Percentiles rank a stretch among this genome's conserved stretches.
These are phyloP conservation scores for Chionodraco myersi DNA, from an alignment of 2,113 vertebrate species.

Conservation along the genomic window DNA sequence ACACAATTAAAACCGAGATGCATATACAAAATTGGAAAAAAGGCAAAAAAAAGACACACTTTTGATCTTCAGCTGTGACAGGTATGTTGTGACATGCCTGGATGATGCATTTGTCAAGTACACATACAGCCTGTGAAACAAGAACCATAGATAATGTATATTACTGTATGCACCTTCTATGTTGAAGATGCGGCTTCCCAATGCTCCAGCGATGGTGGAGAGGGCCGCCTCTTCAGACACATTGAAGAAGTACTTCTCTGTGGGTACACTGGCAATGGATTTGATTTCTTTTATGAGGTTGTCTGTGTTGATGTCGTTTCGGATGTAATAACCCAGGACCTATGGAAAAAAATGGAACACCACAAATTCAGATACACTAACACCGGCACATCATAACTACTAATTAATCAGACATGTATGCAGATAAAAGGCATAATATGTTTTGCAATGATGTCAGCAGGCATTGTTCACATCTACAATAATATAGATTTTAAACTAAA, in stretches of 20 bases:
- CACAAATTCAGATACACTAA: not conserved
- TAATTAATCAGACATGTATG: not conserved
- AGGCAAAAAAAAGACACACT: not conserved
- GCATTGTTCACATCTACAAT: not conserved
- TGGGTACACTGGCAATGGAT: conserved; percentile 92
- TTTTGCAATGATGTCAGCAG: not conserved
- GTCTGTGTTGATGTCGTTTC: conserved; percentile 88
- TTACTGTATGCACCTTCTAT: conserved; percentile 89
- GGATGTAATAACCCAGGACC: conserved; percentile 94
- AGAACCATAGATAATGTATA: not conserved
- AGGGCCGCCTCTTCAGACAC: conserved; percentile 92
- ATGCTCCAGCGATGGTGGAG: conserved; percentile 90
- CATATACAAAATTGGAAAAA: not conserved
- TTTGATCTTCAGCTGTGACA: conserved; percentile 3
- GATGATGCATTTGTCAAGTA: not conserved
- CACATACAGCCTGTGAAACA: not conserved
- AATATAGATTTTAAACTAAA: not conserved
- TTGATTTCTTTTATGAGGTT: conserved; percentile 95
- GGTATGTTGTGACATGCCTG: not conserved
- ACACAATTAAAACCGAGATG: no score
- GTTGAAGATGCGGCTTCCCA: conserved; percentile 96
- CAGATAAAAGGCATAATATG: not conserved
- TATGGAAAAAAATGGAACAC: conserved; percentile 55
- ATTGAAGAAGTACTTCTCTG: conserved; percentile 93
- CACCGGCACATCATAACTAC: not conserved